A percentile compares a stretch with the other conserved stretches of the same genome.
Evolutionary conservation across 2,888 invertebrate genomes (phyloP).

Genomic region (Chloromyia formosa): DNA sequence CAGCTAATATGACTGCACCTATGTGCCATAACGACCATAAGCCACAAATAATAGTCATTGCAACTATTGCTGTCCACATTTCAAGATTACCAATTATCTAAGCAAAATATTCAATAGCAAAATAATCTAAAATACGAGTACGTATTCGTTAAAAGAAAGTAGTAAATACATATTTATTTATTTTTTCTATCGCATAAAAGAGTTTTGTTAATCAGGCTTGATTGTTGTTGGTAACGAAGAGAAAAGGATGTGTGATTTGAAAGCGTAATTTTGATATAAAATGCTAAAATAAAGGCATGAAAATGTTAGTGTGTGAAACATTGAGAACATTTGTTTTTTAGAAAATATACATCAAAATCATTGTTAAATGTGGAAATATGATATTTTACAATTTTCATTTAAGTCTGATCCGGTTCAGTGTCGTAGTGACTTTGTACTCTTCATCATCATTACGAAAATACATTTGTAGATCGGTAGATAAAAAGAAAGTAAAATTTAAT

Average conservation of each 20-base stretch:
- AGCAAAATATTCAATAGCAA: conserved; percentile 39
- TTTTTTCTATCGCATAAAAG: background rate
- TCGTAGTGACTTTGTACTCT: too few relatives aligned
- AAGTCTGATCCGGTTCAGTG: too few relatives aligned
- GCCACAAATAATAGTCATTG: conserved; percentile 78
- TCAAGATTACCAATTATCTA: conserved; percentile 72
- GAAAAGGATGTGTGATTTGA: background rate
- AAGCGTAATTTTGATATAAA: background rate
- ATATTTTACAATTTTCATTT: too few relatives aligned
- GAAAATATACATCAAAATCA: too few relatives aligned
- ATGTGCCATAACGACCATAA: conserved; percentile 77
- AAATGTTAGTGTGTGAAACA: background rate
- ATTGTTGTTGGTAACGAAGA: background rate
- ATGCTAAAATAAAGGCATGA: conserved; percentile 5
- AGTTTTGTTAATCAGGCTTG: background rate
- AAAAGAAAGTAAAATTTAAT: too few relatives aligned
- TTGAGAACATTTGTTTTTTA: too few relatives aligned
- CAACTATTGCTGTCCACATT: conserved; percentile 79
- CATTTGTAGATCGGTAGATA: too few relatives aligned
- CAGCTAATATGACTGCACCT: conserved; percentile 82
- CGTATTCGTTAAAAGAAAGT: background rate
- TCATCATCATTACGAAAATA: too few relatives aligned
- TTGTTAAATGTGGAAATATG: too few relatives aligned
- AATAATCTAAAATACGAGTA: conserved; percentile 22
- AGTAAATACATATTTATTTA: background rate